Conservation (phyloP, 2,888 invertebrate species). For the Sminthurinus aureus region DNA sequence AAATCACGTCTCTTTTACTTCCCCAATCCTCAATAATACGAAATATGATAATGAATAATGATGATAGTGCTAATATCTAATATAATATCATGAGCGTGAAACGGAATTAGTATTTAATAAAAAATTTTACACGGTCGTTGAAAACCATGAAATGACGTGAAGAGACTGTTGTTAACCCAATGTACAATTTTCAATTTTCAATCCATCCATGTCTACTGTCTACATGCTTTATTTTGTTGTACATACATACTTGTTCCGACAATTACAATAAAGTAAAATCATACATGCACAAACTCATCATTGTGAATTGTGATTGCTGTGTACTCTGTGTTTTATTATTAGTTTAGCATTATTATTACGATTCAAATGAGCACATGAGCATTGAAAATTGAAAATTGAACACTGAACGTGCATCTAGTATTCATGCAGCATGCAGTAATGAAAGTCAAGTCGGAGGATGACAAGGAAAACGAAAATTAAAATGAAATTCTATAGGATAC, state of each 20-base stretch:
- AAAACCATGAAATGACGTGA: constrained; percentile 4
- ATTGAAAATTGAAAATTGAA: too few species aligned
- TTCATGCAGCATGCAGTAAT: too few species aligned
- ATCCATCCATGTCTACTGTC: background rate
- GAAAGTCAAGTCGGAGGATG: too few species aligned
- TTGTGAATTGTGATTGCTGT: background rate
- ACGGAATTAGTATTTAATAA: background rate
- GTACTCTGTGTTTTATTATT: too few species aligned
- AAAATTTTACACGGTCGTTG: background rate
- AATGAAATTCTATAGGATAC: too few species aligned
- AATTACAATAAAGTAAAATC: background rate
- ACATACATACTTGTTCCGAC: background rate
- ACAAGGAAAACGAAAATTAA: too few species aligned
- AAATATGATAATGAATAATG: too few species aligned
- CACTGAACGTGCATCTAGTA: too few species aligned
- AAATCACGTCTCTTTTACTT: background rate
- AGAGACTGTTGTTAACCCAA: background rate
- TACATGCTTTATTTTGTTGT: background rate
- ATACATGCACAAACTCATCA: background rate
- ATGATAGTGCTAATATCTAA: background rate
- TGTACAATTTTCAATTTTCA: background rate
- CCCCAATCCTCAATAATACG: too few species aligned
- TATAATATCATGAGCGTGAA: constrained; percentile 6
- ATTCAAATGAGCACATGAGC: too few species aligned
- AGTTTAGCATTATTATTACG: too few species aligned